A percentile compares a stretch with the other conserved stretches of the same genome.
Evolutionary conservation across 2,113 vertebrate genomes (phyloP).

Genomic region (Excalfactoria chinensis): DNA sequence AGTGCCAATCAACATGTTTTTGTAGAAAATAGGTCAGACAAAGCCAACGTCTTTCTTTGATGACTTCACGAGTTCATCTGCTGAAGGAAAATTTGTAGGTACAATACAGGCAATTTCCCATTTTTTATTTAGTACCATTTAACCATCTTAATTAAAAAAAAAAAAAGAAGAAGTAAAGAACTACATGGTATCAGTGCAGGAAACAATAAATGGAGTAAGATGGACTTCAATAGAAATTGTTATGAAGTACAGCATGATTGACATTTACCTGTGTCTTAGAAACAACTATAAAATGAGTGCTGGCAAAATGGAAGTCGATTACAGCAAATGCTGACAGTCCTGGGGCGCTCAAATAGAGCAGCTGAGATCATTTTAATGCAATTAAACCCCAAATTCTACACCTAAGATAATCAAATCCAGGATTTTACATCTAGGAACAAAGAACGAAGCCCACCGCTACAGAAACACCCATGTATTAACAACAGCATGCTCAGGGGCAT

Average conservation of each 20-base stretch:
- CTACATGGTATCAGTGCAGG: rapidly evolving
- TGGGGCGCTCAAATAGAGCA: neutral
- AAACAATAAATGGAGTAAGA: neutral
- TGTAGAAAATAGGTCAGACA: slow-evolving; percentile 44
- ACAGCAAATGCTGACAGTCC: neutral
- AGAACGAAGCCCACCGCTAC: neutral
- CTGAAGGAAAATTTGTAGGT: neutral
- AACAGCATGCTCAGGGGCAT: too few species aligned
- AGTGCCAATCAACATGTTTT: slow-evolving; percentile 26
- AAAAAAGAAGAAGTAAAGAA: neutral
- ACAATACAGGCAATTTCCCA: neutral
- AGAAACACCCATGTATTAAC: neutral
- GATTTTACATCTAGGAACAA: neutral
- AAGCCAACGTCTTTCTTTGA: slow-evolving; percentile 5
- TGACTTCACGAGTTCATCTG: neutral
- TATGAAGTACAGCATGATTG: neutral
- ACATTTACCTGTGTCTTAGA: neutral
- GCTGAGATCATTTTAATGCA: neutral
- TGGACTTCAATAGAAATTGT: neutral
- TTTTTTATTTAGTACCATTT: neutral
- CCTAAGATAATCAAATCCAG: neutral
- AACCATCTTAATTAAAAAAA: neutral
- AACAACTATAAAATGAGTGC: neutral
- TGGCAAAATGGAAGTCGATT: neutral
- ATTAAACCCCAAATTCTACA: neutral